phyloP scores from a whole-genome alignment of 2,113 vertebrate genomes.

The Anoura caudifer region DNA sequence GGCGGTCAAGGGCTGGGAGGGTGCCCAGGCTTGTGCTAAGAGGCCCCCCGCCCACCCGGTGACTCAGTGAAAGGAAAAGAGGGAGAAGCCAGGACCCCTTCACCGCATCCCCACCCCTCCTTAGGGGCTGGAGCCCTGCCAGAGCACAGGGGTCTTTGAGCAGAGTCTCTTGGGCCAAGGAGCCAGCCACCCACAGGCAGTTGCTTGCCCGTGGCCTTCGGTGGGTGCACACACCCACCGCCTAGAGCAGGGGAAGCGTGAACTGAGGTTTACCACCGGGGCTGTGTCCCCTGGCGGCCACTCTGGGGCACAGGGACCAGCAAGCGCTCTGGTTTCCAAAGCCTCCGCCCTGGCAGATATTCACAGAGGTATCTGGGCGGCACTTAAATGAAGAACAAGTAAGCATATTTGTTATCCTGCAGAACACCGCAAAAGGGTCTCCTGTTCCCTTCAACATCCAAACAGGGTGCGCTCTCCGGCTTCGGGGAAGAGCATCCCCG shows the following conservation, averaged over 20 bases:
- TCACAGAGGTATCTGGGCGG: slow-evolving; percentile 30
- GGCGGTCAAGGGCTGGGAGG: not conserved
- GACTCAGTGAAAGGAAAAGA: not conserved
- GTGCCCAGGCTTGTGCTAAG: not conserved
- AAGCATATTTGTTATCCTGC: slow-evolving; percentile 57
- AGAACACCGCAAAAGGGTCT: slow-evolving; percentile 45
- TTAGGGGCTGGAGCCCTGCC: too few relatives aligned
- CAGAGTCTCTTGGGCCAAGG: not conserved
- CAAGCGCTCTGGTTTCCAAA: not conserved
- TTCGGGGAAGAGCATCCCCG: not conserved
- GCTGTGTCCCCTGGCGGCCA: slow-evolving; percentile 44
- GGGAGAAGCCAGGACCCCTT: accelerated
- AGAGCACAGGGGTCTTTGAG: not conserved
- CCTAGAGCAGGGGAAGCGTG: not conserved
- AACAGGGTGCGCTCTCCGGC: slow-evolving; percentile 7
- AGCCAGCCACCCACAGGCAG: not conserved
- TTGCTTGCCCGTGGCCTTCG: not conserved
- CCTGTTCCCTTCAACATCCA: slow-evolving; percentile 37
- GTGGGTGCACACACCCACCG: accelerated
- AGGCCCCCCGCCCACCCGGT: not conserved
- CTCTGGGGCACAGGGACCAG: not conserved
- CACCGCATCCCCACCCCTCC: accelerated
- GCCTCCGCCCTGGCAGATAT: slow-evolving; percentile 38
- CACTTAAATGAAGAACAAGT: slow-evolving; percentile 62
- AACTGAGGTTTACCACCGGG: not conserved